Conservation (phyloP, 2,797 vertebrate genomes). For the Telmatherina bonti region DNA sequence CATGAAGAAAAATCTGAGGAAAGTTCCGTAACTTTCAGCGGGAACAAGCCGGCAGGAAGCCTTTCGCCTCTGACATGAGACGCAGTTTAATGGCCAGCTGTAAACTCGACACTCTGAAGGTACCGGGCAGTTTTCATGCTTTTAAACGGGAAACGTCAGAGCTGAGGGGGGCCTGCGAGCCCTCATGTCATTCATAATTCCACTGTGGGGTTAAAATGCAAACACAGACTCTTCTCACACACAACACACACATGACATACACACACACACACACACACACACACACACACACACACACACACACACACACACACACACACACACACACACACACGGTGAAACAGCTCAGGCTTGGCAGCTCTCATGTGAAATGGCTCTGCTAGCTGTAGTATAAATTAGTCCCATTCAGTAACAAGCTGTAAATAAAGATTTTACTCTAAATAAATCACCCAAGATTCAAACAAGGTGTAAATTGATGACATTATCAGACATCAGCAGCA, state of each 20-base stretch:
- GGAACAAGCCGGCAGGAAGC: background rate
- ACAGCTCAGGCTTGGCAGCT: slow-evolving; percentile 30
- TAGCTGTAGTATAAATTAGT: background rate
- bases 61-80: background rate
- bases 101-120: no score
- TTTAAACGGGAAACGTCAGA: slow-evolving; percentile 5
- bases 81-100: no score
- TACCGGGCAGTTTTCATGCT: slow-evolving; percentile 1
- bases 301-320: slow-evolving; percentile 17
- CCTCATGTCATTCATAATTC: slow-evolving; percentile 35
- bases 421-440: no score
- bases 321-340: slow-evolving; percentile 19
- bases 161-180: slow-evolving; percentile 31
- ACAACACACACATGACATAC: no score
- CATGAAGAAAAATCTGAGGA: background rate
- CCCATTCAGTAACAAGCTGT: background rate
- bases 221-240: slow-evolving; percentile 35
- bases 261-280: slow-evolving; percentile 24
- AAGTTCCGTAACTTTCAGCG: background rate
- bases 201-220: slow-evolving; percentile 41
- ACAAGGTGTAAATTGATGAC: background rate
- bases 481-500: background rate
- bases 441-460: background rate
- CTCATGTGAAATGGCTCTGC: slow-evolving; percentile 40
- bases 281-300: slow-evolving; percentile 11